These are phyloP conservation scores for Alauda arvensis DNA, from an alignment of 2,797 vertebrate genomes.

Conservation along the genomic window DNA sequence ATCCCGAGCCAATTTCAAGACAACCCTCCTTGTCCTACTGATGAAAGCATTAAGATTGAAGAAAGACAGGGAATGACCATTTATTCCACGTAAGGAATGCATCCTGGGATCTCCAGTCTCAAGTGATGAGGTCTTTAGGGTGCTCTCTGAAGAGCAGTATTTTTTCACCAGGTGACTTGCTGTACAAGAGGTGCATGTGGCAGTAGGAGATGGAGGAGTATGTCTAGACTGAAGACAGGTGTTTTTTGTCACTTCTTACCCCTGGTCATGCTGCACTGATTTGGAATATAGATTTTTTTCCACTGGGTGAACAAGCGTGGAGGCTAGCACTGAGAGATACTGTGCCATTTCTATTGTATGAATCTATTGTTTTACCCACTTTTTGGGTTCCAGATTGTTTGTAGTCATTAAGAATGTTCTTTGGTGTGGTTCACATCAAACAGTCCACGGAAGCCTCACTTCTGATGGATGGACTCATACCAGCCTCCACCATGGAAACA, in stretches of 20 bases:
- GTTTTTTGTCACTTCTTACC: not conserved
- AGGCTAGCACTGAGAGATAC: not conserved
- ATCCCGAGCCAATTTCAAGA: constrained; percentile 82
- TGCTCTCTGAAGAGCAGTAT: not conserved
- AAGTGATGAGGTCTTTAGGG: not conserved
- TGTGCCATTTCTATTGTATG: not conserved
- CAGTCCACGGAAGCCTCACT: not conserved
- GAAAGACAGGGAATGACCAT: constrained; percentile 84
- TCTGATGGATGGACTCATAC: not conserved
- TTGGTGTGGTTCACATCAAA: not conserved
- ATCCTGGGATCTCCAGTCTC: not conserved
- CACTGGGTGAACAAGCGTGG: not conserved
- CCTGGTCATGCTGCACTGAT: not conserved
- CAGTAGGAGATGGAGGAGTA: not conserved
- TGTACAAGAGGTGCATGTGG: not conserved
- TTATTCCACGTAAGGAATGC: constrained; percentile 79
- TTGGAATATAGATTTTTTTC: not conserved
- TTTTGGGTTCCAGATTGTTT: not conserved
- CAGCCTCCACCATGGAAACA: not conserved
- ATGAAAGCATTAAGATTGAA: constrained; percentile 79
- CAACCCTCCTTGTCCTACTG: constrained; percentile 76
- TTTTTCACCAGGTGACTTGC: not conserved
- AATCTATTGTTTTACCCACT: not conserved
- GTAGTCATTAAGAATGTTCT: not conserved
- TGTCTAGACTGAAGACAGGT: not conserved